Evolutionary conservation across 2,888 invertebrate genomes (phyloP), one percentile per base, ranked within the genome.

Genomic region (Epinotia bilunana): DNA sequence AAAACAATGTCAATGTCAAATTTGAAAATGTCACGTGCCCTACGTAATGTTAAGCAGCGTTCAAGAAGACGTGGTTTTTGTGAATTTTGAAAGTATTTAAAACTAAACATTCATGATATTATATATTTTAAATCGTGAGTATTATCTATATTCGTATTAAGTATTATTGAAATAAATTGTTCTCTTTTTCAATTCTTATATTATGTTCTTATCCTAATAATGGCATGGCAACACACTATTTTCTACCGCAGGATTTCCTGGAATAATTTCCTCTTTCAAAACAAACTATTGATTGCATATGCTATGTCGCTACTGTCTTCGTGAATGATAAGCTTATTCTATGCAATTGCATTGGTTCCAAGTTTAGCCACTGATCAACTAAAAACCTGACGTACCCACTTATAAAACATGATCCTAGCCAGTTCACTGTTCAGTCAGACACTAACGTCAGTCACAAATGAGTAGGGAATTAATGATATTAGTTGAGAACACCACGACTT

Each of bases 1-100:
- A 74, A 70, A 69, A 64, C 53, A 63, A 60, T 64, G 69, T 70
- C 70, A 73, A 55, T 49, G 57, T 63, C 63, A 70, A 49, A 20
- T 63, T 46, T 46, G 13, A 68, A 57, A 63, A 57, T 46, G 55
- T 74, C 68, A 74, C 39, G 3, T 33, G n/a, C n/a, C n/a, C n/a
- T n/a, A 33, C 2, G n/a, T 28, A 70, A 28, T 12, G 3, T 3
- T n/a, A 13, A 11, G 71, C 57, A 12, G 3, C 62, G 73, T 73
- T 73, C 73, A 55, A 43, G 55, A 23, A 63, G 63, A 57, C 43
- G 53, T 13, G 46, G 1, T 63, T 63, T 63, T n/a, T 39, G 39
- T 39, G 7, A 39, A 63, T 63, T 39, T 39, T 1, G 7, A n/a
- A n/a, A 16, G 1, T 61, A 9, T n/a, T 13, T 7, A 18, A 39